Percentiles rank a stretch among this genome's conserved stretches.
phyloP scores from a whole-genome alignment of 2,797 vertebrate species.

The Pitangus sulphuratus region DNA sequence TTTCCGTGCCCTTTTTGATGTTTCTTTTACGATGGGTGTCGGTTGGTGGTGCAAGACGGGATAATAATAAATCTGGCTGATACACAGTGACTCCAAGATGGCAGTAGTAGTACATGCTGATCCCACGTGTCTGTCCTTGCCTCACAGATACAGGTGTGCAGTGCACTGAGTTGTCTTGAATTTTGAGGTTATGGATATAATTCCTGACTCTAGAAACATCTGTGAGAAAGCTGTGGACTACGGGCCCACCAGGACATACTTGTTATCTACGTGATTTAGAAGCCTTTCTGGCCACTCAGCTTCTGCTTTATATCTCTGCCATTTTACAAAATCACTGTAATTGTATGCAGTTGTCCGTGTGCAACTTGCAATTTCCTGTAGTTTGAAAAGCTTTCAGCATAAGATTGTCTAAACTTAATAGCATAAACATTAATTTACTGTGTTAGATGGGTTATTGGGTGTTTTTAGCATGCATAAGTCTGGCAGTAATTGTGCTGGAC shows the following conservation, averaged over 20 bases:
- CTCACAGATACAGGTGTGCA: background rate
- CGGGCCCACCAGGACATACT: background rate
- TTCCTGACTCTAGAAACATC: background rate
- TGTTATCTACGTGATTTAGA: conserved; percentile 35
- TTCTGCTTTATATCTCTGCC: conserved; percentile 46
- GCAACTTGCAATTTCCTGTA: conserved; percentile 47
- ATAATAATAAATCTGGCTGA: background rate
- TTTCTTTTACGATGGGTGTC: background rate
- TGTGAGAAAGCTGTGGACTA: background rate
- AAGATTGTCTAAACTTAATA: conserved; percentile 55
- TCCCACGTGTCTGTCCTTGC: background rate
- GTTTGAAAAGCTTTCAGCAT: conserved; percentile 57
- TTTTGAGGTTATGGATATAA: background rate
- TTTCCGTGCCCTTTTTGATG: background rate
- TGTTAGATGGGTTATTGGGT: conserved; percentile 39
- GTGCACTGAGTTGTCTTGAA: background rate
- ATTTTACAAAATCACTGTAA: conserved; percentile 43
- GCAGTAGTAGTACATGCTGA: background rate
- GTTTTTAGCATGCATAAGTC: conserved; percentile 26
- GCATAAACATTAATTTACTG: conserved; percentile 52
- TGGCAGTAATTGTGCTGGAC: conserved; percentile 39
- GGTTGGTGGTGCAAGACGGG: background rate
- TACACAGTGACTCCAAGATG: background rate
- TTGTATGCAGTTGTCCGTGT: conserved; percentile 44
- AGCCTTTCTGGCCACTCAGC: background rate